Base-by-base conservation (phyloP, 1,140 invertebrate species). In the Sycophila sp. region DNA sequence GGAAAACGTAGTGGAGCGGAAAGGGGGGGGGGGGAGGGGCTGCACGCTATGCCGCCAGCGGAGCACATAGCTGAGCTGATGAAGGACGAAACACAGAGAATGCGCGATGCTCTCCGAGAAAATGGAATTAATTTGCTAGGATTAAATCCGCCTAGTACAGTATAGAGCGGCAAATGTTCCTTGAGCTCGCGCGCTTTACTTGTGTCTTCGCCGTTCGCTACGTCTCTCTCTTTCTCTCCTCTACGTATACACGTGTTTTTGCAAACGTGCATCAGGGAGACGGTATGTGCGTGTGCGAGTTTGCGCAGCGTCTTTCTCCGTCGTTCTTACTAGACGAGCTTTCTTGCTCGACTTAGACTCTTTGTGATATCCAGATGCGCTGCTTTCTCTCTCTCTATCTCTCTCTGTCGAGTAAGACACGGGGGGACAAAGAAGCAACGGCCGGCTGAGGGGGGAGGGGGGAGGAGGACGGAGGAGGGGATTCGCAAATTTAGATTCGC, bases 51-150 rank as follows among this genome's bases (percentile, higher is more conserved):
- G 77, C 78, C 81, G 59, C 71, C 63, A 72, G 67, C 75, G 78
- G 76, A 76, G 73, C 78, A 77, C 78, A 82, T 81, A 82, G 80
- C 76, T 77, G 77, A 84, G 78, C 81, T 85, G 83, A 85, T 85
- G 84, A 85, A 86, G 83, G 81, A 84, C 81, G 81, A 83, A 84
- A 84, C 81, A 83, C 80, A 83, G 77, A 80, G 83, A 84, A 84
- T 84, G 81, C 81, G 80, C 78, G 83, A 84, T 83, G 81, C 80
- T 83, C n/a, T n/a, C 78, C 79, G 81, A 80, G 83, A 86, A 85
- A 86, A 86, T 86, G 83, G 82, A 84, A 85, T 86, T 85, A 86
- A 86, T 85, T 86, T 85, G 78, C 80, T 83, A 78, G 80, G 82
- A 85, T 84, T 86, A 84, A 85, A 85, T 85, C 80, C 81, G 74